Conservation (phyloP, 1,140 invertebrate species). For the Saxidomus purpurata region DNA sequence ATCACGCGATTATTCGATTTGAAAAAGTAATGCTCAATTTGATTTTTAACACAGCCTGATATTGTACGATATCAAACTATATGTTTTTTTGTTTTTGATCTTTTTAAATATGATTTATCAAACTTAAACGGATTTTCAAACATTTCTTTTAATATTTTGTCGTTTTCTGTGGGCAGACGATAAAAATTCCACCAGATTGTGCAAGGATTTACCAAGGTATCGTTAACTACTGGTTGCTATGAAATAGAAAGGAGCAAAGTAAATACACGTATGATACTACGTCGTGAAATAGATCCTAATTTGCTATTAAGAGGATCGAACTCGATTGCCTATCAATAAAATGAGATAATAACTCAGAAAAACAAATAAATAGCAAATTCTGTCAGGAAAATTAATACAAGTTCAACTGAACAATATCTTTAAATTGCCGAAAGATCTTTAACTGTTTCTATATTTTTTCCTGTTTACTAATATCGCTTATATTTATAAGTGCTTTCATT, state of each 20-base stretch:
- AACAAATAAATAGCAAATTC: constrained; percentile 41
- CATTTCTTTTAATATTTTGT: neutral
- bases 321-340: constrained; percentile 65
- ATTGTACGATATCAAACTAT: no score
- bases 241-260: neutral
- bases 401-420: no score
- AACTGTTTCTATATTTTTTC: no score
- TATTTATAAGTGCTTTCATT: no score
- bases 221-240: constrained; percentile 3
- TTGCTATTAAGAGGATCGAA: constrained; percentile 37
- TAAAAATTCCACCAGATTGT: neutral
- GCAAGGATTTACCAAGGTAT: neutral
- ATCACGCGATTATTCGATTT: no score
- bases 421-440: no score
- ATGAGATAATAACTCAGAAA: constrained; percentile 35
- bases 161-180: neutral
- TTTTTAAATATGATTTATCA: neutral
- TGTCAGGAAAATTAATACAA: neutral
- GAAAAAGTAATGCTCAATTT: no score
- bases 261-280: neutral
- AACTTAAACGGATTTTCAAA: neutral
- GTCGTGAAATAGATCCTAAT: constrained; percentile 48
- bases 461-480: no score
- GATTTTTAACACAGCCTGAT: no score
- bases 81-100: no score